Evolutionary conservation across 2,113 vertebrate species (phyloP).

Genomic region (Siphamia tubifer): DNA sequence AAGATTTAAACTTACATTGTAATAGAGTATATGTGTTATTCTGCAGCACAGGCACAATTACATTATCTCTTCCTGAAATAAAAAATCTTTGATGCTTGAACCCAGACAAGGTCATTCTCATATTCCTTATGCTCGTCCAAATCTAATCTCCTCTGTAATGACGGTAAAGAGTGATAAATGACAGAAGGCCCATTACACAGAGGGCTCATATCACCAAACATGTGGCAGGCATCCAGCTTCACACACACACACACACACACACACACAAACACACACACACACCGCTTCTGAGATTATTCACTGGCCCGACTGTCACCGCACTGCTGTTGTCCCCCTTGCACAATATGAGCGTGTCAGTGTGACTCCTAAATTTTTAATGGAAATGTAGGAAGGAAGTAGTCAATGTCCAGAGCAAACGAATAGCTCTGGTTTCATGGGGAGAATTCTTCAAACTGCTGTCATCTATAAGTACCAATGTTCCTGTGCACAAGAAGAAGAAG

Average conservation of each 20-base stretch:
- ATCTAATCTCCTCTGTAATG: slow-evolving; percentile 56
- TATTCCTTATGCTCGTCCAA: slow-evolving; percentile 28
- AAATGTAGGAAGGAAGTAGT: slow-evolving; percentile 34
- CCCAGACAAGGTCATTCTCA: slow-evolving; percentile 46
- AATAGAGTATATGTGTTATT: not conserved
- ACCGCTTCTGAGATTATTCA: slow-evolving; percentile 3
- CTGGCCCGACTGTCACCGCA: slow-evolving; percentile 34
- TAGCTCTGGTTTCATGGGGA: slow-evolving; percentile 37
- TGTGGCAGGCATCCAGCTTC: slow-evolving; percentile 38
- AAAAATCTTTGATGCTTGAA: not conserved
- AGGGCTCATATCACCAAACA: slow-evolving; percentile 40
- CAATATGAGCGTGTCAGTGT: slow-evolving; percentile 35
- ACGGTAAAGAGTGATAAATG: slow-evolving; percentile 43
- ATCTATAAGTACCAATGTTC: not conserved
- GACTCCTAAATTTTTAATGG: slow-evolving; percentile 60
- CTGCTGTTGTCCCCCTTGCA: slow-evolving; percentile 21
- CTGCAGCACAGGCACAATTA: not conserved
- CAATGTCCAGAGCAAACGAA: slow-evolving; percentile 46
- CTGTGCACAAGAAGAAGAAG: not conserved
- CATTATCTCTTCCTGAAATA: not conserved
- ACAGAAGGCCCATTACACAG: slow-evolving; percentile 27
- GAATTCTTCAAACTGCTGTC: slow-evolving; percentile 28
- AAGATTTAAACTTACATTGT: not conserved
- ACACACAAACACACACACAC: slow-evolving; percentile 35
- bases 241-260: slow-evolving; percentile 5